Evolutionary conservation across 1,140 invertebrate genomes (phyloP), one percentile per base, ranked within the genome.

Genomic region (Microvelia longipes): DNA sequence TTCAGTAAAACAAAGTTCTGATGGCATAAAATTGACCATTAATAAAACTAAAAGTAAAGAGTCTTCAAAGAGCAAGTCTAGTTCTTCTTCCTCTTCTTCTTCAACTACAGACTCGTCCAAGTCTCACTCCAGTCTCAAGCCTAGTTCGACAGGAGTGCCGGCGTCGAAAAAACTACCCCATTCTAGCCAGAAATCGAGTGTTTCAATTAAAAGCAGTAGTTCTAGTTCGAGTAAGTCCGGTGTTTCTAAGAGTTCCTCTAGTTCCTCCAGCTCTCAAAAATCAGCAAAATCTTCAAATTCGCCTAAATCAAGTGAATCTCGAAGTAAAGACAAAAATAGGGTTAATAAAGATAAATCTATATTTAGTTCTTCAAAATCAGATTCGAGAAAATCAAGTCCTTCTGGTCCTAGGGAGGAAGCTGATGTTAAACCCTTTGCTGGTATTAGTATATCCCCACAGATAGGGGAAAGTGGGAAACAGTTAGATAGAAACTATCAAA

Each of bases 21-120:
- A 92, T 75, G 91, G 91, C 0, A 90, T 94, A 79, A 94, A 93
- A 77, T 85, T 94, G 14, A 94, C 91, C 0, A 92, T 94, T 11
- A 94, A 93, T 75, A 94, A 93, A 81, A 91, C 90, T 0, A 77
- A 76, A 74, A 82, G 87, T 69, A 86, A 84, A n/a, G 88, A 88
- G 81, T 69, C 76, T 71, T 76, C 80, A 11, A 82, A 82, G 60
- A 69, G 71, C 0, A 74, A 75, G 68, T 74, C 75, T 11, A 60
- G 71, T 61, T 69, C 76, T 19, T 71, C 71, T 30, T 30, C 66
- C 0, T 74, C 74, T 28, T 72, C 73, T 2, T 75, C 75, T 15
- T n/a, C n/a, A n/a, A n/a, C n/a, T n/a, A n/a, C n/a, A n/a, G 87
- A 86, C 1, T 88, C 87, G 0, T 87, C 87, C 0, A 69, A 90